Evolutionary conservation across 1,140 invertebrate species (phyloP).

Genomic region (Pseudomyrmex gracilis): DNA sequence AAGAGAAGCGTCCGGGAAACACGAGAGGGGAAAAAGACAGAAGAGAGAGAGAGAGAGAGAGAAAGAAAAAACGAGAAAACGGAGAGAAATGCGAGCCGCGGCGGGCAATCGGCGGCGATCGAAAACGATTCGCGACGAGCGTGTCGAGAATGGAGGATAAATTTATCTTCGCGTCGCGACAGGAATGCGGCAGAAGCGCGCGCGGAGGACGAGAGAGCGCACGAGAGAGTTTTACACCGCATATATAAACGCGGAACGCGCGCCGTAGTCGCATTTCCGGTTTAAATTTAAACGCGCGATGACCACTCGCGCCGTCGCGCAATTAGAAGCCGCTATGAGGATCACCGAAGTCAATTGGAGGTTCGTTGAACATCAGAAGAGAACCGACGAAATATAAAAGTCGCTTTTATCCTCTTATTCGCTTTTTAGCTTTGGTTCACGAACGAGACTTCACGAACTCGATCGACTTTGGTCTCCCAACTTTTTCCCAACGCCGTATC

Average conservation of each 20-base stretch:
- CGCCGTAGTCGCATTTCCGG: constrained; percentile 28
- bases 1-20: neutral
- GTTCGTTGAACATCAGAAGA: constrained; percentile 7
- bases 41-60: neutral
- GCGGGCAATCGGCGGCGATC: constrained; percentile 40
- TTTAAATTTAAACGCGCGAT: constrained; percentile 50
- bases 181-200: constrained; percentile 53
- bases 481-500: too few species aligned
- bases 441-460: too few species aligned
- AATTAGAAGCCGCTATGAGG: constrained; percentile 48
- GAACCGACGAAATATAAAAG: neutral
- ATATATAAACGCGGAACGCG: neutral
- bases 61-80: neutral
- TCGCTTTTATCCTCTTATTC: neutral
- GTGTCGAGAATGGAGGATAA: constrained; percentile 57
- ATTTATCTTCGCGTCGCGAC: constrained; percentile 28
- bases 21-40: neutral
- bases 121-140: constrained; percentile 6
- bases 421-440: too few species aligned
- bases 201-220: constrained; percentile 39
- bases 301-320: constrained; percentile 36
- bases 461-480: too few species aligned
- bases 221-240: constrained; percentile 12
- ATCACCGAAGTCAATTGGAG: constrained; percentile 21
- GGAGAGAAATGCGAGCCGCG: neutral